These are phyloP conservation scores for Archaeoteleia sp. DNA, from an alignment of 2,888 invertebrate genomes.

Conservation along the genomic window DNA sequence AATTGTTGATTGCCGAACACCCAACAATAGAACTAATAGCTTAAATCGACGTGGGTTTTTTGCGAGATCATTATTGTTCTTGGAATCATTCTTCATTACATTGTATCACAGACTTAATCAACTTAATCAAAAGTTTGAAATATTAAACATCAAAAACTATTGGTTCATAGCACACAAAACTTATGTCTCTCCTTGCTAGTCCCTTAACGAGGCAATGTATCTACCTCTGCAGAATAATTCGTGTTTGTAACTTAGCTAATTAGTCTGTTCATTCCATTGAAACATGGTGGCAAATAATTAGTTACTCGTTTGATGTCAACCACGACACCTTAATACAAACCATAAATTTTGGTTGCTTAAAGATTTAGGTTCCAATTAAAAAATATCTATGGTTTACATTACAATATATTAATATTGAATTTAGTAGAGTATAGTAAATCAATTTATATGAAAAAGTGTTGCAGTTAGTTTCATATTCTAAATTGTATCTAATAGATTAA, in stretches of 20 bases:
- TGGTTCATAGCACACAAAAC: slow-evolving; percentile 10
- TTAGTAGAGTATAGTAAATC: too few relatives aligned
- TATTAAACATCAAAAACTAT: slow-evolving; percentile 6
- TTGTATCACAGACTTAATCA: too few relatives aligned
- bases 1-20: too few relatives aligned
- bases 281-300: slow-evolving; percentile 38
- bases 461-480: too few relatives aligned
- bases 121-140: slow-evolving; percentile 1
- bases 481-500: too few relatives aligned
- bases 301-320: slow-evolving; percentile 31
- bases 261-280: slow-evolving; percentile 37
- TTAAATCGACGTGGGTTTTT: too few relatives aligned
- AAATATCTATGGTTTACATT: too few relatives aligned
- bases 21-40: too few relatives aligned
- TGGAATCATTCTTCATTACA: background rate
- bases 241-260: slow-evolving; percentile 36
- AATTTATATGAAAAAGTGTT: too few relatives aligned
- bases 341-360: slow-evolving; percentile 7
- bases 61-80: too few relatives aligned
- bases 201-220: slow-evolving; percentile 23
- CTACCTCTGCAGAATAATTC: slow-evolving; percentile 20
- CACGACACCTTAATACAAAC: slow-evolving; percentile 20
- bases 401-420: too few relatives aligned
- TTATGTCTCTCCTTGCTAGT: slow-evolving; percentile 20
- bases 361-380: background rate